Evolutionary conservation across 2,113 vertebrate genomes (phyloP).

Genomic region (Chloropsis hardwickii): DNA sequence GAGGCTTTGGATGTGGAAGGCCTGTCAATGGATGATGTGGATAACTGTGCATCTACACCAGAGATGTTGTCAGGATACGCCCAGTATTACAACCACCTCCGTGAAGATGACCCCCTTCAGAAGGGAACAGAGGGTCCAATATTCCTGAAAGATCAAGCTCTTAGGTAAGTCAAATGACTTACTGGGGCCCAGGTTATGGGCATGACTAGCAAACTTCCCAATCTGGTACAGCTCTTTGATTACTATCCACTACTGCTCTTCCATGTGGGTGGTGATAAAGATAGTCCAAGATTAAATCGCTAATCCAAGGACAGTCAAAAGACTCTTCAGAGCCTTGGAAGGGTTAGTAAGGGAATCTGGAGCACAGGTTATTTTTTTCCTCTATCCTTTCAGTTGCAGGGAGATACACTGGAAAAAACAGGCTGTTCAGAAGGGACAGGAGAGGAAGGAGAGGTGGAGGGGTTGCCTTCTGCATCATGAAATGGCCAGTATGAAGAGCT

Average conservation of each 20-base stretch:
- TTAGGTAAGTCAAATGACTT: background rate
- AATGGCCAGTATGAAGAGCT: background rate
- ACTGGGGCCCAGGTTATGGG: no score
- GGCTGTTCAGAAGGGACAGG: background rate
- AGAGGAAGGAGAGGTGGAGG: background rate
- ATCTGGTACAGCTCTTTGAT: background rate
- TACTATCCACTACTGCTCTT: background rate
- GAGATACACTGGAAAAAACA: background rate
- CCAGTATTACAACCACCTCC: background rate
- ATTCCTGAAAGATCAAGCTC: background rate
- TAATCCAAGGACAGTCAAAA: background rate
- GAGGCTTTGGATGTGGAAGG: background rate
- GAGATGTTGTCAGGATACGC: accelerated
- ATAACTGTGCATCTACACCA: background rate
- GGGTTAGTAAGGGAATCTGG: background rate
- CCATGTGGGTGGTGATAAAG: background rate
- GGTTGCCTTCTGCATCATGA: background rate
- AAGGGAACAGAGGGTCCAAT: background rate
- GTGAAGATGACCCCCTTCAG: background rate
- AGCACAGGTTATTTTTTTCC: background rate
- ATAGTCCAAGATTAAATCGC: background rate
- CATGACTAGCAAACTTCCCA: background rate
- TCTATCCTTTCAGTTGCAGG: background rate
- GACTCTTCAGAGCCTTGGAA: background rate
- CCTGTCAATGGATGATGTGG: background rate